phyloP scores from a whole-genome alignment of 2,113 vertebrate genomes.

The Festucalex cinctus region DNA sequence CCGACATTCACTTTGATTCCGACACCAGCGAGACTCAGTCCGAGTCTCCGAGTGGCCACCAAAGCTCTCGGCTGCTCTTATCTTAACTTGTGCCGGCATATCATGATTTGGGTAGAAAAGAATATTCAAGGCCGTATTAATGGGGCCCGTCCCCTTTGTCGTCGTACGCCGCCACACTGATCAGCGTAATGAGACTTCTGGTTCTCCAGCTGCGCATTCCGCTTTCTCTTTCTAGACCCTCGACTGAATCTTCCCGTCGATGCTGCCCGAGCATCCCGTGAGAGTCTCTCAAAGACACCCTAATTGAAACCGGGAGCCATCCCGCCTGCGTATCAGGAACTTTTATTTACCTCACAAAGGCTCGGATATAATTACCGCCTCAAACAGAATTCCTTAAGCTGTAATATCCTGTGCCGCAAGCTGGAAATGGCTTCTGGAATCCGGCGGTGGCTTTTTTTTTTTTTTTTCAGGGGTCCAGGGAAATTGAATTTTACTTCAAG shows the following conservation, averaged over 20 bases:
- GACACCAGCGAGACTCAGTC: constrained; percentile 9
- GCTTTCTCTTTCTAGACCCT: constrained; percentile 57
- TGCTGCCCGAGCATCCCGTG: constrained; percentile 33
- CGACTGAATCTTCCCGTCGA: constrained; percentile 26
- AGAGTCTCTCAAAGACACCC: constrained; percentile 31
- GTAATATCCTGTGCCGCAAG: constrained; percentile 63
- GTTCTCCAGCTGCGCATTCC: constrained; percentile 55
- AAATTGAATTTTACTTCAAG: constrained; percentile 77
- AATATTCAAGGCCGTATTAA: constrained; percentile 62
- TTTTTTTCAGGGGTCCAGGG: constrained; percentile 40
- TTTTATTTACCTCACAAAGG: constrained; percentile 62
- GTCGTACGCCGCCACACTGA: constrained; percentile 22
- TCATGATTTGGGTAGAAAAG: constrained; percentile 60
- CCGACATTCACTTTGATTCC: constrained; percentile 8
- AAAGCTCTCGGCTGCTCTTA: constrained; percentile 16
- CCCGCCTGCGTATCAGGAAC: constrained; percentile 39
- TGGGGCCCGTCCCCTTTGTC: constrained; percentile 18
- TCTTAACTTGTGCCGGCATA: constrained; percentile 27
- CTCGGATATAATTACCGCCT: constrained; percentile 68
- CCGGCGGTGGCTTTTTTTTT: constrained; percentile 54
- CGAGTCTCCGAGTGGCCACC: constrained; percentile 19
- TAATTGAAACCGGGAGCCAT: constrained; percentile 59
- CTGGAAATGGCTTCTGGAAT: constrained; percentile 66
- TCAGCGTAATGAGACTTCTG: constrained; percentile 52
- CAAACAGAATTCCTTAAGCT: constrained; percentile 63